These are phyloP conservation scores for Atlantisia rogersi DNA, from an alignment of 2,113 vertebrate species.

Conservation along the genomic window DNA sequence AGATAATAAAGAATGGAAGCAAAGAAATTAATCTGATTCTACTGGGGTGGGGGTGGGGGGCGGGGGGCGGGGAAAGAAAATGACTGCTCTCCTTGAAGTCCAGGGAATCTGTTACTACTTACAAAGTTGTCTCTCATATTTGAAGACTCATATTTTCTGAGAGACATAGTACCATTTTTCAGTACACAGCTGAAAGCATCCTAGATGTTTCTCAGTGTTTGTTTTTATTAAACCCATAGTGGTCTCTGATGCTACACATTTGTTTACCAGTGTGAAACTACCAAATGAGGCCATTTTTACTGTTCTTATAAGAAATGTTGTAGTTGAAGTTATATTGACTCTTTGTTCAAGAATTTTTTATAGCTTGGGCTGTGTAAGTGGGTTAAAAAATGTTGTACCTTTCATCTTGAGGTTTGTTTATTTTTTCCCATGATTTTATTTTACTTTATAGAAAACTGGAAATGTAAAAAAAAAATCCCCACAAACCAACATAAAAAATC, in stretches of 20 bases:
- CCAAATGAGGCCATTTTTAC: not conserved
- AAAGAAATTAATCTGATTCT: not conserved
- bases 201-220: not conserved
- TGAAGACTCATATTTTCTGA: not conserved
- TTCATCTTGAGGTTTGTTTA: not conserved
- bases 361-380: not conserved
- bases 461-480: not conserved
- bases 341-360: not conserved
- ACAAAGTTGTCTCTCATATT: not conserved
- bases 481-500: too few species aligned
- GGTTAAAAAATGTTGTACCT: not conserved
- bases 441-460: not conserved
- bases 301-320: not conserved
- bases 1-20: not conserved
- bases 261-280: not conserved
- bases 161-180: not conserved
- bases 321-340: not conserved
- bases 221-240: not conserved
- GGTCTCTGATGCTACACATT: not conserved
- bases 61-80: fast-evolving
- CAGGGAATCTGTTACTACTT: not conserved
- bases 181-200: not conserved
- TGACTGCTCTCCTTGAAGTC: not conserved
- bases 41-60: fast-evolving
- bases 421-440: not conserved